Conservation (phyloP, 35 echinoderm and acorn worm genomes). For the Lytechinus pictus region DNA sequence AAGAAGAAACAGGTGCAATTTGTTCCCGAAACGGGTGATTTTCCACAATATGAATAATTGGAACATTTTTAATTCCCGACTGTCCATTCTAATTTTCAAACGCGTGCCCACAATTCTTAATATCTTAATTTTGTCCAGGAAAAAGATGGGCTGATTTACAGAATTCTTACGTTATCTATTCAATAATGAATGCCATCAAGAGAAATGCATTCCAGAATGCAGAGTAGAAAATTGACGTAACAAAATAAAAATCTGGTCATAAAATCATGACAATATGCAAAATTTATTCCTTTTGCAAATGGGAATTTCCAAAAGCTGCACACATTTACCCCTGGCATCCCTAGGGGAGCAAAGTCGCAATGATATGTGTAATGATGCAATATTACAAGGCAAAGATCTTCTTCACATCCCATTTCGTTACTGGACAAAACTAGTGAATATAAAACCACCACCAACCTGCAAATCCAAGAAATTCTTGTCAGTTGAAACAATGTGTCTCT, state of each 20-base stretch:
- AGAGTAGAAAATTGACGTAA: too few species aligned
- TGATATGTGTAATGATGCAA: neutral
- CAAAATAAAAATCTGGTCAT: too few species aligned
- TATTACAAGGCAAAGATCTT: neutral
- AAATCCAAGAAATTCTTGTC: conserved; percentile 59
- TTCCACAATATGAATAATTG: too few species aligned
- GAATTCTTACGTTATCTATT: neutral
- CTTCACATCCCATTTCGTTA: neutral
- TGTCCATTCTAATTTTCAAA: neutral
- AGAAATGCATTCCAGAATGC: too few species aligned
- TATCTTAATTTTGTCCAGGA: neutral
- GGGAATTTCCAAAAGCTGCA: neutral
- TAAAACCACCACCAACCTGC: conserved; percentile 50
- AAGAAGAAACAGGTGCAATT: too few species aligned
- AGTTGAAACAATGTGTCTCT: conserved; percentile 44
- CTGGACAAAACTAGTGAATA: conserved; percentile 19
- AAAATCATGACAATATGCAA: too few species aligned
- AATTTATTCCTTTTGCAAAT: too few species aligned
- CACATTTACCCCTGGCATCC: neutral
- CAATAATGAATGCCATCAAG: neutral
- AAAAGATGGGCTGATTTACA: neutral
- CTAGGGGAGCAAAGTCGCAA: neutral
- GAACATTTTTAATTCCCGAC: neutral
- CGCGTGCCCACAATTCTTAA: neutral
- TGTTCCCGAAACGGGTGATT: too few species aligned